A percentile compares a stretch with the other conserved stretches of the same genome.
Evolutionary conservation across 1,140 invertebrate genomes (phyloP).

Genomic region (Glossosoma conforme): DNA sequence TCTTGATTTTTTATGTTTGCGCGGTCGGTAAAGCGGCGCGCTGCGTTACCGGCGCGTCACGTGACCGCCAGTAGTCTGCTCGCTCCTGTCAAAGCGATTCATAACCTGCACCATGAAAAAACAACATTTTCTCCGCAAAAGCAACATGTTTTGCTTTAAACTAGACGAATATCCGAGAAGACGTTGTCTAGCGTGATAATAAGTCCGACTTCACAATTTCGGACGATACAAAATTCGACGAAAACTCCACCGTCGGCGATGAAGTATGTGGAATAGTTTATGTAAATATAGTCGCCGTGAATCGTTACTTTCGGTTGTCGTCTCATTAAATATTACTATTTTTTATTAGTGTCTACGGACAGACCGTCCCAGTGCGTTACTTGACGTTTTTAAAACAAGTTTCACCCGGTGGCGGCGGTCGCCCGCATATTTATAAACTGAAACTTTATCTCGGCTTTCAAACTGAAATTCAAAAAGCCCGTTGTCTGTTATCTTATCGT

Average conservation of each 20-base stretch:
- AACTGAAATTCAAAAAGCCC: too few species aligned
- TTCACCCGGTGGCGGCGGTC: too few species aligned
- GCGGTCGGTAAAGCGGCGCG: conserved; percentile 1
- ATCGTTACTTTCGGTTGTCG: background rate
- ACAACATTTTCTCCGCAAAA: conserved; percentile 13
- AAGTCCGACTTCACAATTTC: conserved; percentile 16
- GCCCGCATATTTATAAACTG: too few species aligned
- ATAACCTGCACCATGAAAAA: conserved; percentile 22
- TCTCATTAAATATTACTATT: too few species aligned
- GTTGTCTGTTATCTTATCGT: too few species aligned
- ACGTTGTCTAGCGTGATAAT: conserved; percentile 16
- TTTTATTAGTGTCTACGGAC: too few species aligned
- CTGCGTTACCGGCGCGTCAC: conserved; percentile 21
- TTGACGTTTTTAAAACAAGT: too few species aligned
- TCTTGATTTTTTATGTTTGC: conserved; percentile 1
- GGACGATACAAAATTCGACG: conserved; percentile 16
- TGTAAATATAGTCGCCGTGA: background rate
- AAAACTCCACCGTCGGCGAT: conserved; percentile 15
- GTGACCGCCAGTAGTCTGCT: conserved; percentile 12
- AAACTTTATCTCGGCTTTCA: too few species aligned
- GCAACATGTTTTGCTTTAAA: conserved; percentile 11
- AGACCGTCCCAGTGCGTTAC: too few species aligned
- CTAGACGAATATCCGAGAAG: conserved; percentile 8
- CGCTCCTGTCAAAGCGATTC: conserved; percentile 17
- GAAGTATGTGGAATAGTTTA: conserved; percentile 13